Base-by-base conservation (phyloP, 2,797 vertebrate species). In the Intellagama lesueurii region DNA sequence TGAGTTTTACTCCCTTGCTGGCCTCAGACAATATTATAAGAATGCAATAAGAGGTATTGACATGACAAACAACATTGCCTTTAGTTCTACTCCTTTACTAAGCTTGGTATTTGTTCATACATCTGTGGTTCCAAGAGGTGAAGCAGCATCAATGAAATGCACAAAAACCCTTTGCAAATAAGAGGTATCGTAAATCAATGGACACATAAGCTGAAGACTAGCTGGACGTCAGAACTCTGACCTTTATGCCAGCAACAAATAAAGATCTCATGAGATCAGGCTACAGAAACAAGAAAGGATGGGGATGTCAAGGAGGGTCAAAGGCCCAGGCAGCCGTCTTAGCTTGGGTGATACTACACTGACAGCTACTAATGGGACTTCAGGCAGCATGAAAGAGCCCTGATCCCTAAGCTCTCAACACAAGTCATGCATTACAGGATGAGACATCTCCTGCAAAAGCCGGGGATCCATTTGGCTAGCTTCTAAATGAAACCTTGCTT, bases 321-420 rank as follows among this genome's bases (percentile, higher is more conserved):
- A 80, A 88, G 64, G 66, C 28, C 44, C 72, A n/a, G 80, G 75
- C 66, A 80, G 49, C 69, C 80, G 47, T 64, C 64, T 80, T n/a
- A 47, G 56, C 76, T 80, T 24, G 84, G 47, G 77, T 40, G 40
- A 87, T n/a, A 60, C 17, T 68, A 77, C 64, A n/a, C 30, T 90
- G 88, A 89, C 72, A 93, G 85, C 83, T 83, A 88, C n/a, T 90
- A 91, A 90, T 69, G 70, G 78, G n/a, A 56, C 78, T 83, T 89
- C 60, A 47, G 0, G 0, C 5, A 35, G 85, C 40, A 78, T 81
- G 77, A 73, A 76, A 91, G 87, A 85, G 56, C 40, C 2, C 30
- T 75, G 76, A 70, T 16, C 5, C 3, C 24, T 73, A 0, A 5
- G 49, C 83, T 81, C 66, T 81, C 77, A 76, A 66, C 47, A 73